Base-by-base conservation (phyloP, 92 coral and sea anemone species). In the Palythoa caribaeorum region DNA sequence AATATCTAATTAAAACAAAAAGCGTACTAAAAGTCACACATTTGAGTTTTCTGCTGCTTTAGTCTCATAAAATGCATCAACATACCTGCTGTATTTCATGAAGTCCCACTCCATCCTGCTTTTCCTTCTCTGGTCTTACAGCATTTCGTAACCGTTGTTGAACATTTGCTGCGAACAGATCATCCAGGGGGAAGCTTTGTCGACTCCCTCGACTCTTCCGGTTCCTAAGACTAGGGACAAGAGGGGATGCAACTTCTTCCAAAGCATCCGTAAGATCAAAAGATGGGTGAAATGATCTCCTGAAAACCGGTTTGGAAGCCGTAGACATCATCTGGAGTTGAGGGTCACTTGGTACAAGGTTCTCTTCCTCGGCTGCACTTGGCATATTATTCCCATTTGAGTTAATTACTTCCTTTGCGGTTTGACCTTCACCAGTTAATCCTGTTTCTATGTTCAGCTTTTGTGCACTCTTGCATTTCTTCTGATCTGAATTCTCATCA, bases 201-300 rank as follows among this genome's bases (percentile, higher is more conserved):
- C 98, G 92, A 84, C 98, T 96, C 38, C 92, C 91, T 36, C 92
- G 91, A 54, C 98, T 92, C 88, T 90, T 91, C 79, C 95, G 92
- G 47, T 93, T 92, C 53, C 73, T 85, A 51, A 80, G 21, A 77
- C 90, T 90, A 7, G 86, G 83, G 59, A 88, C 92, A 48, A 65
- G 86, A 10, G 99, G 99, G 2, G 98, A 96, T 15, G 91, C 94
- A 53, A 96, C 83, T 85, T 71, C 93, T 17, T 89, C 94, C 91
- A 96, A 76, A 20, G 91, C 99, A 81, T 96, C 99, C 48, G 96
- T 79, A 68, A 95, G 72, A 81, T 95, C 99, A 91, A 95, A 96
- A 2, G 98, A 95, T 5, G 99, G 99, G 63, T 94, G 94, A 38
- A 87, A 88, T 9, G 90, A 91, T 59, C 86, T 89, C 53, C 79